Base-by-base conservation (phyloP, 2,888 invertebrate species). In the Siphlonurus alternatus region DNA sequence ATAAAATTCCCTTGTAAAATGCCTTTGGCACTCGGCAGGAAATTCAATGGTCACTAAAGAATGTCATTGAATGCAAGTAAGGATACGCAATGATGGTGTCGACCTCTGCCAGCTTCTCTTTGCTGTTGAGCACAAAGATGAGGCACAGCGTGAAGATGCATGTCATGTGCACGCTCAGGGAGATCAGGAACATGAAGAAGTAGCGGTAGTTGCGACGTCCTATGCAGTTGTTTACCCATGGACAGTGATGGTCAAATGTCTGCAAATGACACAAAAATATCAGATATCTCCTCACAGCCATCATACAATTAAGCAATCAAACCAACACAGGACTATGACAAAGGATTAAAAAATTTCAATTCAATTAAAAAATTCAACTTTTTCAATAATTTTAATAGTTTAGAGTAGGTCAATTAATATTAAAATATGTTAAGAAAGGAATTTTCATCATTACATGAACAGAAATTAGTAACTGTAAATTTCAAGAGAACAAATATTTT, bases 181-280 rank as follows among this genome's bases (percentile, higher is more conserved):
- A 94, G 75, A 97, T 85, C 68, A 99, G 87, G 79, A 99, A 99
- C 82, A 96, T 91, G 81, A 99, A 98, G 83, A 99, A 99, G 79
- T 94, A 97, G 74, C 98, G 83, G 79, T 99, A 99, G 79, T 97
- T 97, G 72, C 97, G 84, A 72, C 95, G 85, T 68, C 97, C 97
- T 74, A 97, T 96, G 77, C 94, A 95, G 78, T 95, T 95, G 79
- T 94, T 94, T 73, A 94, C 93, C 94, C 94, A 94, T 68, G 94
- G 93, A 78, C 99, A 99, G 79, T 99, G 99, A 82, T 99, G 99
- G 80, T 99, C 99, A 78, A 99, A 99, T 65, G 96, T 97, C 94
- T 98, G 82, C 63, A 84, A 84, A 70, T 70, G 71, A 71, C 70
- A 25, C 68, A 69, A 64, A 2, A 62, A 62, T 10, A n/a, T n/a